Conservation (phyloP, 2,888 invertebrate genomes). For the Helobdella robusta region DNA sequence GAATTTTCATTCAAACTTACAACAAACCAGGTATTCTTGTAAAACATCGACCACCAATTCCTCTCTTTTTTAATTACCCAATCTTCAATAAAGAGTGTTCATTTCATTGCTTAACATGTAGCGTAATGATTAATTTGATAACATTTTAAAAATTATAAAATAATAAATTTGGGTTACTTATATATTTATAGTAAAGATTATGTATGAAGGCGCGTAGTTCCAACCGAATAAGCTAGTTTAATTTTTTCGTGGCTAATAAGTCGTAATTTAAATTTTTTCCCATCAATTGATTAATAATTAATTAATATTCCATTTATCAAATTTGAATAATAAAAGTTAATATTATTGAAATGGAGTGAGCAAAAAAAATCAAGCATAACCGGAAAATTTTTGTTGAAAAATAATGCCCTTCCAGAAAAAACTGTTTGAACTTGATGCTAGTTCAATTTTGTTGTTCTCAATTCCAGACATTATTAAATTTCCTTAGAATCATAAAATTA, state of each 20-base stretch:
- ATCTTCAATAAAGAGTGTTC: conserved; percentile 8
- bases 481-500: conserved; percentile 7
- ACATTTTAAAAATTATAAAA: too few relatives aligned
- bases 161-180: neutral
- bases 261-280: too few relatives aligned
- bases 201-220: too few relatives aligned
- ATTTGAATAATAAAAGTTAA: too few relatives aligned
- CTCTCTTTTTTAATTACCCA: neutral
- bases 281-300: too few relatives aligned
- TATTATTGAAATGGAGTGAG: too few relatives aligned
- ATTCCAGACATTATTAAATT: conserved; percentile 9
- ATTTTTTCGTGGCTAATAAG: too few relatives aligned
- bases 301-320: too few relatives aligned
- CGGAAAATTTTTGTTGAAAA: conserved; percentile 7
- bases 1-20: neutral
- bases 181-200: neutral
- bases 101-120: too few relatives aligned
- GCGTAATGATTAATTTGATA: too few relatives aligned
- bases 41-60: conserved; percentile 15
- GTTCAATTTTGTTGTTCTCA: conserved; percentile 4
- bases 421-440: neutral
- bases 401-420: conserved; percentile 22
- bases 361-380: too few relatives aligned
- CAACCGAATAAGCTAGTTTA: too few relatives aligned
- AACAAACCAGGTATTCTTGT: neutral